Base-by-base conservation (phyloP, 2,888 invertebrate genomes). In the Diarsia dahlii region DNA sequence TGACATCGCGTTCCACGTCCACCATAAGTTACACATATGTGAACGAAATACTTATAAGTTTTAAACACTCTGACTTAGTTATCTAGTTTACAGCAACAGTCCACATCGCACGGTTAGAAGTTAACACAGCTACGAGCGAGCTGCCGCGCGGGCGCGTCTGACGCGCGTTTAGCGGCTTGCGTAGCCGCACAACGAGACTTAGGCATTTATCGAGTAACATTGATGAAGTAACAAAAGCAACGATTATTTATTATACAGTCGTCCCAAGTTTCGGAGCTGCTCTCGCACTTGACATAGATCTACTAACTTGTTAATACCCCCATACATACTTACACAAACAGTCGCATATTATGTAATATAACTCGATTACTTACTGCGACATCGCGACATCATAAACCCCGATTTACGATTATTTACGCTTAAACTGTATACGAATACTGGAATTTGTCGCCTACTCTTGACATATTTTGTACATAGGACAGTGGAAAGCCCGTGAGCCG, bases 1-100 rank as follows among this genome's bases (percentile, higher is more conserved):
- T 95, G 95, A 95, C 92, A 92, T 90, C 91, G 93, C 93, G 89
- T 90, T 90, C 85, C 65, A 54, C 80, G 90, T 90, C 83, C 65
- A 69, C 79, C 76, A 71, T 81, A 71, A 56, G 54, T 67, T 58
- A 81, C 82, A 56, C 74, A 68, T 50, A 69, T 68, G 39, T 71
- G 77, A 85, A 87, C 78, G 74, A 82, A 86, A 76, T 79, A 82
- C 72, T 68, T 79, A 50, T 64, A 67, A 67, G 82, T 78, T 84
- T 28, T 75, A 71, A 79, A 86, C 81, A 84, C 69, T 86, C 76
- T 81, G 76, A 76, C 65, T 74, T 86, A 62, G 62, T 45, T 62
- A 81, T 48, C 62, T 82, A 80, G 63, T 65, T 73, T 52, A 74
- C 66, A 86, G 84, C 77, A 86, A 84, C 77, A 82, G 76, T 84